Percentiles rank a stretch among this genome's conserved stretches.
These are phyloP conservation scores for Chaitophorus viminalis DNA, from an alignment of 2,888 invertebrate genomes.

Conservation along the genomic window DNA sequence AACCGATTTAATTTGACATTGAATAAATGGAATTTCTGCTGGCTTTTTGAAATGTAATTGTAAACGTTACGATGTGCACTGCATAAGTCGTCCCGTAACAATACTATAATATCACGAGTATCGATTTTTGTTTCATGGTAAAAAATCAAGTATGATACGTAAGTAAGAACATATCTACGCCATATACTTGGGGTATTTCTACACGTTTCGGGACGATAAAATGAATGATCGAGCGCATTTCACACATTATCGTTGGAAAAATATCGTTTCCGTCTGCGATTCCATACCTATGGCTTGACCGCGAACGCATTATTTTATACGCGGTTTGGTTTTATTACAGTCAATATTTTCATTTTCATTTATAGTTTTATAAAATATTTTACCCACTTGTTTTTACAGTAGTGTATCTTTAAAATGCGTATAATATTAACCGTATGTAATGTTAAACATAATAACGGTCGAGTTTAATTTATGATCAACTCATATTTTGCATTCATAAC, in stretches of 20 bases:
- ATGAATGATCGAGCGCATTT: background rate
- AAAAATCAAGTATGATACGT: no score
- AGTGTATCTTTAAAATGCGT: slow-evolving; percentile 7
- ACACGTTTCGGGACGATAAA: background rate
- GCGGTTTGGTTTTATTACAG: background rate
- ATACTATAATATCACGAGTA: no score
- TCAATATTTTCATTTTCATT: background rate
- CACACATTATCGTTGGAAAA: background rate
- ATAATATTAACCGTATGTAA: slow-evolving; percentile 39
- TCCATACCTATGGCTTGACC: no score
- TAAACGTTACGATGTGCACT: no score
- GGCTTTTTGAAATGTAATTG: no score
- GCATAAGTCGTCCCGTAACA: no score
- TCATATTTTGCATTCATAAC: slow-evolving; percentile 43
- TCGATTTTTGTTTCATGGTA: no score
- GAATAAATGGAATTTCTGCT: no score
- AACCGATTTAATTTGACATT: no score
- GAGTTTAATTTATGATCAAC: slow-evolving; percentile 42
- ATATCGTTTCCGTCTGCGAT: background rate
- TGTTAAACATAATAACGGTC: slow-evolving; percentile 32
- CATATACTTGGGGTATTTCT: background rate
- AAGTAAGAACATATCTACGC: no score
- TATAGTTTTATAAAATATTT: background rate
- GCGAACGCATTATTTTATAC: background rate
- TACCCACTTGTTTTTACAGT: background rate